Conservation (phyloP, 1,140 invertebrate species). For the Euglossa dilemma region DNA sequence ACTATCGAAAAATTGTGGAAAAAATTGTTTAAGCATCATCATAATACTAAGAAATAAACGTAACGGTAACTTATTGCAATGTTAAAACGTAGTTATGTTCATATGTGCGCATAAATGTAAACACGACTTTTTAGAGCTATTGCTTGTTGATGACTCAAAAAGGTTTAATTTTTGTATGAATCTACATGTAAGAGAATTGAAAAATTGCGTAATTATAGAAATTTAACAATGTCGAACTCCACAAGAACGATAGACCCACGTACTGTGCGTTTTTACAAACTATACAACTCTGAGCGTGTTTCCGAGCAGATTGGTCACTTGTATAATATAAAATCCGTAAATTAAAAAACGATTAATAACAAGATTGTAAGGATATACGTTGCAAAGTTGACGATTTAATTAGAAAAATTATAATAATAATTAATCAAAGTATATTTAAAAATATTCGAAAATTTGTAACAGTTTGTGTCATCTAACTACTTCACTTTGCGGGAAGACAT, state of each 20-base stretch:
- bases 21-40: neutral
- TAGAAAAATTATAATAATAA: neutral
- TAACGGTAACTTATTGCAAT: neutral
- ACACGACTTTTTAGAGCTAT: neutral
- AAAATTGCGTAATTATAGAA: slow-evolving; percentile 8
- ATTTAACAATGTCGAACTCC: neutral
- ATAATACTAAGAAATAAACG: neutral
- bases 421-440: neutral
- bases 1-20: neutral
- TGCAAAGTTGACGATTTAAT: neutral
- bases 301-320: neutral
- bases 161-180: neutral
- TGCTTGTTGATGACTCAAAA: neutral
- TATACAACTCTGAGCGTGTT: neutral
- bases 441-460: neutral
- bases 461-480: no score
- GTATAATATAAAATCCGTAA: neutral
- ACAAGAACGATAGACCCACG: neutral
- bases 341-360: neutral
- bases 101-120: neutral
- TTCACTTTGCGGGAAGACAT: no score
- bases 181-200: neutral
- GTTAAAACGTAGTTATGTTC: neutral
- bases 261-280: neutral
- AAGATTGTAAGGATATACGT: neutral